Base-by-base conservation (phyloP, 1,140 invertebrate species). In the Capitella teleta region DNA sequence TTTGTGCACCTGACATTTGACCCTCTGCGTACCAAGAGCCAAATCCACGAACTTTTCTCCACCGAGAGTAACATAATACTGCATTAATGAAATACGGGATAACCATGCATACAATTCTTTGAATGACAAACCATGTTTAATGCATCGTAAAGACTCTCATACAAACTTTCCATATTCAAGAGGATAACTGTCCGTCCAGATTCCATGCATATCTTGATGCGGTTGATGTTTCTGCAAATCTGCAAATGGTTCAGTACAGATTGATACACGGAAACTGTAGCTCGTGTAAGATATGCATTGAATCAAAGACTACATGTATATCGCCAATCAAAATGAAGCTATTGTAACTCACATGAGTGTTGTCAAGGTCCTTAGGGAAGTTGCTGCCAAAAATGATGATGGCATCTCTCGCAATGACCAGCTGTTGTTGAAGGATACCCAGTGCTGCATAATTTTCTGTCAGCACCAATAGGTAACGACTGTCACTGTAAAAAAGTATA, bases 141-240 rank as follows among this genome's bases (percentile, higher is more conserved):
- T n/a, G 66, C 64, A 57, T 70, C 66, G 48, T 70, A 70, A 6
- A 70, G 55, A 55, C 61, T 66, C 42, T 70, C 67, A 46, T 70
- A 70, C 30, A 69, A 51, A 49, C 64, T 66, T 36, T 68, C 66
- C 45, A 66, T 47, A 54, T 69, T 69, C 28, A 69, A 51, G 1
- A 70, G 51, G 5, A 70, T 55, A 8, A 70, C 62, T 1, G 67
- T 67, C 28, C 59, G 62, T 18, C 67, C 67, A 1, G 59, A 67
- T 51, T 68, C 66, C 68, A 70, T 70, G 51, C 65, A 68, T n/a
- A 66, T 60, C 45, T 70, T 70, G 41, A 70, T 68, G 3, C 62
- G 49, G 52, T 68, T 68, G 50, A 70, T 68, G 46, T 69, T 69
- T 3, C 66, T 53, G 50, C 66, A 70, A 12, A 70, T 58, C 65